phyloP scores from a whole-genome alignment of 2,888 invertebrate species.

The Acrocyrtus sp. region DNA sequence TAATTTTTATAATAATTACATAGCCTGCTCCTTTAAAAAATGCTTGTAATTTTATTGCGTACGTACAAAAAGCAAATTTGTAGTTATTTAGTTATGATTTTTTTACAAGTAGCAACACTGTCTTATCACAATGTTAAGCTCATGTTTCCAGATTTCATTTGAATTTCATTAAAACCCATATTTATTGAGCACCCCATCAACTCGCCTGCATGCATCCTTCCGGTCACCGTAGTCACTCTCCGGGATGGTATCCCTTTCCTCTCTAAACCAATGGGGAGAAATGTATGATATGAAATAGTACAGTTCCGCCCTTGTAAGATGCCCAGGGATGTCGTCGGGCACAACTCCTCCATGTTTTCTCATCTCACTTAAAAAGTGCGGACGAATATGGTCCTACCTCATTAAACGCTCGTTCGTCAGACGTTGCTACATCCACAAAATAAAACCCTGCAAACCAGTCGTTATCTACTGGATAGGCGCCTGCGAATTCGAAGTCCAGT shows the following conservation, averaged over 20 bases:
- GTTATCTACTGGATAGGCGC: constrained; percentile 36
- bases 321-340: constrained; percentile 28
- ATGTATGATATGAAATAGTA: constrained; percentile 38
- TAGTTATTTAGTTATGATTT: no score
- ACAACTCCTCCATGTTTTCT: constrained; percentile 14
- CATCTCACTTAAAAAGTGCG: constrained; percentile 13
- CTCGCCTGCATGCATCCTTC: constrained; percentile 10
- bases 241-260: constrained; percentile 22
- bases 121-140: no score
- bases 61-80: no score
- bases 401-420: constrained; percentile 24
- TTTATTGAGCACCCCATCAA: constrained; percentile 23
- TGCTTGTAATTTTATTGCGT: no score
- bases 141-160: no score
- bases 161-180: constrained; percentile 34
- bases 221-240: constrained; percentile 15
- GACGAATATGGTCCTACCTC: neutral
- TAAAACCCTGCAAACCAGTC: constrained; percentile 39
- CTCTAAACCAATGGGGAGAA: constrained; percentile 35
- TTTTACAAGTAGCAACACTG: no score
- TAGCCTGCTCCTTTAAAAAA: no score
- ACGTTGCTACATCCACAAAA: constrained; percentile 18
- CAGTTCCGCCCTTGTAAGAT: constrained; percentile 29
- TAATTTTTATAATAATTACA: no score
- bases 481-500: constrained; percentile 39